phyloP scores from a whole-genome alignment of 2,888 invertebrate species.

The Eulithis testata region DNA sequence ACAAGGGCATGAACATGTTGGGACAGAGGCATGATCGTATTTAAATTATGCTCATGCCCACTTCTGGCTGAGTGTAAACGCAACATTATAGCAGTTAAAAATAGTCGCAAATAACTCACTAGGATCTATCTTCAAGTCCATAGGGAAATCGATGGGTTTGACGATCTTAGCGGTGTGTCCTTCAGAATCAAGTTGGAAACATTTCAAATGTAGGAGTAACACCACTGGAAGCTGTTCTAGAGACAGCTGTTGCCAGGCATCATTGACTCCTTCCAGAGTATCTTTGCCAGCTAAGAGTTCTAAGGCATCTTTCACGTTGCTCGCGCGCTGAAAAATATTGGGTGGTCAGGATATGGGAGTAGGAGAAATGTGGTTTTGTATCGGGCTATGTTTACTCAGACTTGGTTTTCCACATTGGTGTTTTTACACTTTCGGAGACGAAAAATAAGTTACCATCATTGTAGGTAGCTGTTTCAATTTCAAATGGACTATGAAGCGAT shows the following conservation, averaged over 20 bases:
- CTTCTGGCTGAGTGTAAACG: too few species aligned
- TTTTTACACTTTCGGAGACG: slow-evolving; percentile 56
- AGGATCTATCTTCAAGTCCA: slow-evolving; percentile 95
- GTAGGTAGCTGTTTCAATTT: slow-evolving; percentile 35
- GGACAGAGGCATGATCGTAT: too few species aligned
- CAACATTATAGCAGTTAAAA: neutral
- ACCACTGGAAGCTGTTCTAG: slow-evolving; percentile 95
- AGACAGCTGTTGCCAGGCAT: slow-evolving; percentile 95
- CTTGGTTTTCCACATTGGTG: slow-evolving; percentile 50
- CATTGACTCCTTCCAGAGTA: slow-evolving; percentile 93
- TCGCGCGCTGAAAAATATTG: slow-evolving; percentile 86
- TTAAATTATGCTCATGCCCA: too few species aligned
- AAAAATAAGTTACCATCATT: slow-evolving; percentile 61
- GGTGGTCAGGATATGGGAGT: neutral
- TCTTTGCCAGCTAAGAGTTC: slow-evolving; percentile 94
- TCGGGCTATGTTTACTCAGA: slow-evolving; percentile 47
- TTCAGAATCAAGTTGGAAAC: slow-evolving; percentile 95
- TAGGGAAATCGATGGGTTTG: slow-evolving; percentile 95
- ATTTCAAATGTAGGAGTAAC: slow-evolving; percentile 95
- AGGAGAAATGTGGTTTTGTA: neutral
- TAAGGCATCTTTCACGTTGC: slow-evolving; percentile 93
- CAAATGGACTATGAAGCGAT: too few species aligned
- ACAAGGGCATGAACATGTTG: too few species aligned
- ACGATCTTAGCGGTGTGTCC: slow-evolving; percentile 96
- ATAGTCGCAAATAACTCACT: slow-evolving; percentile 78